Base-by-base conservation (phyloP, 2,797 vertebrate genomes). In the Ctenosaura bakeri region DNA sequence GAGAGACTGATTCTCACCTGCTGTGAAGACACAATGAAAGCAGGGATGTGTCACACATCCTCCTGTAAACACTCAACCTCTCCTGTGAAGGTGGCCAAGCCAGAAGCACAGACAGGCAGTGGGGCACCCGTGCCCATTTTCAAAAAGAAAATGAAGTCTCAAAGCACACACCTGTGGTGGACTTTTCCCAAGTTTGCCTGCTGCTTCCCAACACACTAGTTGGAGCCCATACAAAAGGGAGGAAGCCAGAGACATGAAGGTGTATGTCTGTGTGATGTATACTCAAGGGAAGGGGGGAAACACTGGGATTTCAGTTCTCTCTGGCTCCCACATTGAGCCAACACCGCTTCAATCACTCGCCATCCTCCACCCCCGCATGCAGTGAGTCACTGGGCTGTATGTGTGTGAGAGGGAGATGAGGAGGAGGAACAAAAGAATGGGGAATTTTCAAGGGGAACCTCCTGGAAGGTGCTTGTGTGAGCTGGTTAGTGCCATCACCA, bases 301-400 rank as follows among this genome's bases (percentile, higher is more conserved):
- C 82, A 52, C 54, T 0, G 64, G 86, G 82, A 69, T 79, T 89
- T 84, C 91, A 77, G 80, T 20, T 42, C 80, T 32, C 73, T 3
- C 74, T 10, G 52, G 71, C 88, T 71, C 87, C 66, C 62, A n/a
- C 84, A 46, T 66, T 54, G 86, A 66, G 32, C 38, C 88, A 66
- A 89, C 76, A 6, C 46, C 10, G 84, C 59, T 78, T 86, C 90
- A 69, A 59, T 86, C 91, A 56, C 38, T 71, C 64, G 59, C 80
- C 90, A 83, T 29, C 86, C 73, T 80, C 81, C 88, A 85, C 90
- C 90, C 86, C 86, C 88, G 73, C 84, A 83, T 42, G 29, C 35
- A 77, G 74, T 89, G 91, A 92, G 50, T 92, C 91, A 92, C 73
- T 46, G 50, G n/a, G 83, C 71, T 74, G 88, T 77, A 14, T 77